A percentile compares a stretch with the other conserved stretches of the same genome.
Conservation (phyloP, 2,888 invertebrate species). For the Ptilodon capucinus region DNA sequence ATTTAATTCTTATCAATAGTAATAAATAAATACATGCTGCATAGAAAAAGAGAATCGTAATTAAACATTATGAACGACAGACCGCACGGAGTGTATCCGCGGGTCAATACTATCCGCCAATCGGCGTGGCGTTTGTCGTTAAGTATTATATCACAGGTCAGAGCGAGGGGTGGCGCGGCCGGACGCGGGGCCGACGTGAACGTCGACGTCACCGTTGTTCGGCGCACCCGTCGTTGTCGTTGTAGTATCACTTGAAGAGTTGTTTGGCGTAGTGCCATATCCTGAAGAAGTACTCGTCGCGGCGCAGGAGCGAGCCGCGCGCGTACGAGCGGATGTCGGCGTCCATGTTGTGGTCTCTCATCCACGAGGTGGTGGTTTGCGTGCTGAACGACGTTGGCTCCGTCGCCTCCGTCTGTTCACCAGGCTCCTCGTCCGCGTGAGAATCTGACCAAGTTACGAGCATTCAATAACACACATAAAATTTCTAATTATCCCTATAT, state of each 20-base stretch:
- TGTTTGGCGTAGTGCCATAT: slow-evolving; percentile 95
- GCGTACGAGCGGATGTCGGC: slow-evolving; percentile 96
- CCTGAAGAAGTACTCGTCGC: slow-evolving; percentile 98
- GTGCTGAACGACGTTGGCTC: slow-evolving; percentile 94
- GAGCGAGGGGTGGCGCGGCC: slow-evolving; percentile 56
- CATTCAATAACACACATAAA: background rate
- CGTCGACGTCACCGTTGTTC: background rate
- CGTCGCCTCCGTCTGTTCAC: slow-evolving; percentile 85
- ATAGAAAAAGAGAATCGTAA: slow-evolving; percentile 48
- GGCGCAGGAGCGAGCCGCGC: slow-evolving; percentile 90
- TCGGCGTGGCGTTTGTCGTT: slow-evolving; percentile 42
- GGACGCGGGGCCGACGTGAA: slow-evolving; percentile 1
- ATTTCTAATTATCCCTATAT: no score
- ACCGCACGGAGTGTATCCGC: slow-evolving; percentile 39
- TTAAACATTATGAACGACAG: slow-evolving; percentile 50
- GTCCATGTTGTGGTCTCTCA: slow-evolving; percentile 96
- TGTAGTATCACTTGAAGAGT: slow-evolving; percentile 88
- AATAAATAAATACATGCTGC: slow-evolving; percentile 51
- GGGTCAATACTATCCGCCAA: slow-evolving; percentile 56
- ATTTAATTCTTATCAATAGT: slow-evolving; percentile 56
- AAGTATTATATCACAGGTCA: slow-evolving; percentile 78
- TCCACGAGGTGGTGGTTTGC: slow-evolving; percentile 97
- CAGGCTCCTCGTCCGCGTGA: slow-evolving; percentile 68
- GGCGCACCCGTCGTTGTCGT: slow-evolving; percentile 20
- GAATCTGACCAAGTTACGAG: slow-evolving; percentile 56